These are phyloP conservation scores for human DNA, from an alignment of 2,113 vertebrate genomes.

Conservation along the genomic window DNA sequence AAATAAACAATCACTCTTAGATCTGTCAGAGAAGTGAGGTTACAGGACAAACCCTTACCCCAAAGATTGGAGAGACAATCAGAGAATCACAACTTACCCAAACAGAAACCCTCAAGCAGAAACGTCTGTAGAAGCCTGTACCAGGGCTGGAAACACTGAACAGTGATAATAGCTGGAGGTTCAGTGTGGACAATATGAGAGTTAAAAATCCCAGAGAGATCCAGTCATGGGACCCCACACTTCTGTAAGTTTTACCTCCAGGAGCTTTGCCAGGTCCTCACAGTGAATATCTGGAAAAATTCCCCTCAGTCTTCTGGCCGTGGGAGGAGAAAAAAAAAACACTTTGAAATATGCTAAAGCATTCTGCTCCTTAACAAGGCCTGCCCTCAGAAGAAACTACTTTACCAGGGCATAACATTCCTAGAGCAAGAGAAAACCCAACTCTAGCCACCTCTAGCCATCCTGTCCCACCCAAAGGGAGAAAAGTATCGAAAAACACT, in stretches of 20 bases:
- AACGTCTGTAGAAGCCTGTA: not conserved
- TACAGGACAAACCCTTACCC: not conserved
- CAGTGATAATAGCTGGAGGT: not conserved
- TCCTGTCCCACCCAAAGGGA: not conserved
- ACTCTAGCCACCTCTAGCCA: not conserved
- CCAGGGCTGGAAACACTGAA: not conserved
- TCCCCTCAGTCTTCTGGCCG: not conserved
- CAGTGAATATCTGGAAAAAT: not conserved
- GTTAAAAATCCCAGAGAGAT: not conserved
- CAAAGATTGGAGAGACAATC: not conserved
- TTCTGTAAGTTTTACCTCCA: not conserved
- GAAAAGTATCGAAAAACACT: not conserved
- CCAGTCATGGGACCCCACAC: not conserved
- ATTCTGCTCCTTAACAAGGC: not conserved
- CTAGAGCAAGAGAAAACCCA: not conserved
- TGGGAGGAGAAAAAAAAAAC: not conserved
- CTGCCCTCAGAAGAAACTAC: not conserved
- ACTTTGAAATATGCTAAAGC: not conserved
- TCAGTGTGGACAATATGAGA: not conserved
- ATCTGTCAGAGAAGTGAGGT: not conserved
- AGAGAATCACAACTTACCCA: not conserved
- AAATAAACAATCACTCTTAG: not conserved
- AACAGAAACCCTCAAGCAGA: not conserved
- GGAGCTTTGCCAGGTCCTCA: not conserved
- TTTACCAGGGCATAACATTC: not conserved